Percentiles rank a stretch among this genome's conserved stretches.
phyloP scores from a whole-genome alignment of 1,140 invertebrate species.

The Bombus pascuorum region DNA sequence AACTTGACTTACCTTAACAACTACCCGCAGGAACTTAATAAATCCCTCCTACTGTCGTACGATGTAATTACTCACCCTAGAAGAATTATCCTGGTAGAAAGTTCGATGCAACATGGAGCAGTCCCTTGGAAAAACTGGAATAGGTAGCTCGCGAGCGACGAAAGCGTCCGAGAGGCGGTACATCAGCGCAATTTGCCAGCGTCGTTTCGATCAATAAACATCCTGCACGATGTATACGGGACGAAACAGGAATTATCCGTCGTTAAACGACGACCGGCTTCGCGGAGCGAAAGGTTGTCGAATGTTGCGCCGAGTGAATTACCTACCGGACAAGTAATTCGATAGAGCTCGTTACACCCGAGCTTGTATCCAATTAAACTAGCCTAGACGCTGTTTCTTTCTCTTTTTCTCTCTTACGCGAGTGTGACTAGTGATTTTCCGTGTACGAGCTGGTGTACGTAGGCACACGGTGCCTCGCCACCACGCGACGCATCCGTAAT shows the following conservation, averaged over 20 bases:
- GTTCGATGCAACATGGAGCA: not conserved
- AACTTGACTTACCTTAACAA: no score
- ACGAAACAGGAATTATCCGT: slow-evolving; percentile 20
- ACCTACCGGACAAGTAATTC: slow-evolving; percentile 27
- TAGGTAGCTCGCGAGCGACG: no score
- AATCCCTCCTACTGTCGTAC: no score
- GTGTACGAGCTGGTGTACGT: not conserved
- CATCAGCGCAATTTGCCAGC: slow-evolving; percentile 18
- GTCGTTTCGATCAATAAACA: slow-evolving; percentile 18
- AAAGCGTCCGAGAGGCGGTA: not conserved
- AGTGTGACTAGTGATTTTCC: slow-evolving; percentile 1
- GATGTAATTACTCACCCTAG: not conserved
- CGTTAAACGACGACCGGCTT: slow-evolving; percentile 16
- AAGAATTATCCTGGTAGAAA: not conserved
- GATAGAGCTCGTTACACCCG: slow-evolving; percentile 29
- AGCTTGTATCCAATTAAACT: slow-evolving; percentile 35
- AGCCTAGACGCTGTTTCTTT: not conserved
- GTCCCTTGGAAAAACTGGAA: not conserved
- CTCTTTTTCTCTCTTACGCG: not conserved
- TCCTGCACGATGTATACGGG: not conserved
- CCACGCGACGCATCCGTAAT: slow-evolving; percentile 32
- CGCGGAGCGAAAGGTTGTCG: slow-evolving; percentile 4
- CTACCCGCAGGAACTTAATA: no score
- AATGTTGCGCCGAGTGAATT: slow-evolving; percentile 15
- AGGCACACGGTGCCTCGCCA: not conserved